These are phyloP conservation scores for Dasypolia templi DNA, from an alignment of 2,888 invertebrate species.

Conservation along the genomic window DNA sequence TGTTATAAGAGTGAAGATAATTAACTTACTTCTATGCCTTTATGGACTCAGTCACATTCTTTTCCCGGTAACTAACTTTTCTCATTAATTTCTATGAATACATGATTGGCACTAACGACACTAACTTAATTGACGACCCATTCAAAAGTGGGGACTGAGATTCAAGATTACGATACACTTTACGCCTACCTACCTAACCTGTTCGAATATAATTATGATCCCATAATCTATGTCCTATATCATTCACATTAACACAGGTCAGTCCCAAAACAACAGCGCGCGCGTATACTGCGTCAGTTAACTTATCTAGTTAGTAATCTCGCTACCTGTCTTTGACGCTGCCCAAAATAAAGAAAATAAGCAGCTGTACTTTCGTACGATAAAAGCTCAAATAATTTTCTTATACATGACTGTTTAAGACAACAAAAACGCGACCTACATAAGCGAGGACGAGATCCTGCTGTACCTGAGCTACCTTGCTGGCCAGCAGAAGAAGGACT, in stretches of 20 bases:
- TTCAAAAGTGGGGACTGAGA: background rate
- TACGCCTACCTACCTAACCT: too few relatives aligned
- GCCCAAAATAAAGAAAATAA: background rate
- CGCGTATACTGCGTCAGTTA: background rate
- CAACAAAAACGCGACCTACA: conserved; percentile 83
- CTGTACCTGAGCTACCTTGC: conserved; percentile 93
- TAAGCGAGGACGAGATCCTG: conserved; percentile 93
- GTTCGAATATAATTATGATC: background rate
- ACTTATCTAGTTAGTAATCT: background rate
- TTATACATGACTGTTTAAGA: conserved; percentile 71
- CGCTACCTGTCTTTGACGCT: background rate
- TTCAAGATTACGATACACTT: background rate
- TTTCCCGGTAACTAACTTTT: background rate
- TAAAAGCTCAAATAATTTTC: background rate
- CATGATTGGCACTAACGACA: too few relatives aligned
- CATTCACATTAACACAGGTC: background rate
- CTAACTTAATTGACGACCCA: background rate
- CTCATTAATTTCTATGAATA: conserved; percentile 10
- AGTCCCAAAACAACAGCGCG: background rate
- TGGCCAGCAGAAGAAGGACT: conserved; percentile 91
- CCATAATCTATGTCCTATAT: background rate
- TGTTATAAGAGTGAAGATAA: conserved; percentile 5
- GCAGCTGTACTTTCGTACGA: background rate
- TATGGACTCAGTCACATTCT: conserved; percentile 8
- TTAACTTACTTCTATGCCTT: conserved; percentile 16